A percentile compares a stretch with the other conserved stretches of the same genome.
These are phyloP conservation scores for Callipepla squamata DNA, from an alignment of 2,113 vertebrate genomes.

Conservation along the genomic window DNA sequence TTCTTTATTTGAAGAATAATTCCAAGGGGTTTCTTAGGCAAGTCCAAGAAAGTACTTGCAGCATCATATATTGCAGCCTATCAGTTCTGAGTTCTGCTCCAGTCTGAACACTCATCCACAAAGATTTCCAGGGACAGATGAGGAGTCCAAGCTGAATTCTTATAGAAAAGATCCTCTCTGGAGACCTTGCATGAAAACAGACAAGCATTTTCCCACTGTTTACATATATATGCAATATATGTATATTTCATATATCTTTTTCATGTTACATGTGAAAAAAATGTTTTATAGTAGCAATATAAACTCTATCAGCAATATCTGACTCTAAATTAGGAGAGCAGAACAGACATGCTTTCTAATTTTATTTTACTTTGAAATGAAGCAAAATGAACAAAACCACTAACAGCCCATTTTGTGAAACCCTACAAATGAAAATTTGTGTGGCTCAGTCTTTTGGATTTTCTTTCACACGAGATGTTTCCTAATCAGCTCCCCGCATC, in stretches of 20 bases:
- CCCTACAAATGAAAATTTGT: background rate
- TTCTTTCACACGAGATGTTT: background rate
- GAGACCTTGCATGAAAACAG: background rate
- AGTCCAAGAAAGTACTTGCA: background rate
- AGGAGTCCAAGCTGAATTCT: background rate
- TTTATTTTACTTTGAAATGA: background rate
- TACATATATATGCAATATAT: too few relatives aligned
- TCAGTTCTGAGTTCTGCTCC: background rate
- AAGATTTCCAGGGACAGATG: background rate
- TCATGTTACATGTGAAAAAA: too few relatives aligned
- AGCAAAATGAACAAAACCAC: background rate
- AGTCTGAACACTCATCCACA: background rate
- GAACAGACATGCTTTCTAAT: background rate
- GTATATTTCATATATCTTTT: too few relatives aligned
- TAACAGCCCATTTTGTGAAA: background rate
- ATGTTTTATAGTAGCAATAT: background rate
- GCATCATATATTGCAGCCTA: background rate
- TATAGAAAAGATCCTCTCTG: background rate
- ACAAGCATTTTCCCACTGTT: background rate
- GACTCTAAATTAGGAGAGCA: background rate
- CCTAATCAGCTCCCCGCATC: background rate
- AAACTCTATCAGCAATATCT: background rate
- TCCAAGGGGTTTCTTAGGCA: background rate
- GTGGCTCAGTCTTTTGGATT: background rate
- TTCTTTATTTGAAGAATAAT: background rate